Conservation (phyloP, 2,113 vertebrate genomes). For the Leptodactylus fuscus region DNA sequence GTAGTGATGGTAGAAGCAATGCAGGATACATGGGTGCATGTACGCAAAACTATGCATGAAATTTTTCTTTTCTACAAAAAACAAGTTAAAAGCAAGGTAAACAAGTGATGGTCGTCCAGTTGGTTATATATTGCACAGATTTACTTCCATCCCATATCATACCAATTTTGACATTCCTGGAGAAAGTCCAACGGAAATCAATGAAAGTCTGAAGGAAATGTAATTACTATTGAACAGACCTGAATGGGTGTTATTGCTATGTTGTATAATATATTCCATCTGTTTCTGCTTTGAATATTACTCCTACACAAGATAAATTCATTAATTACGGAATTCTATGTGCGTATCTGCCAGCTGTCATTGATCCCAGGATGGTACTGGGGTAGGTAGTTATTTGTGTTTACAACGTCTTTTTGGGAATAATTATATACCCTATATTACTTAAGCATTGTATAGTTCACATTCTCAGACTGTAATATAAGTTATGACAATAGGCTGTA, state of each 20-base stretch:
- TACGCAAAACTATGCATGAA: not conserved
- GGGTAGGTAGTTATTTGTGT: not conserved
- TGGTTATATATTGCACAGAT: not conserved
- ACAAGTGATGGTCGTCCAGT: not conserved
- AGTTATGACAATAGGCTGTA: not conserved
- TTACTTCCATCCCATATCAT: constrained; percentile 3
- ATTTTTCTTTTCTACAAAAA: not conserved
- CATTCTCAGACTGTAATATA: not conserved
- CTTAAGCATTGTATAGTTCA: not conserved
- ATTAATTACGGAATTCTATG: constrained; percentile 20
- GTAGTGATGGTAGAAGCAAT: not conserved
- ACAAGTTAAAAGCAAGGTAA: not conserved
- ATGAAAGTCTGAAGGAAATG: constrained; percentile 55
- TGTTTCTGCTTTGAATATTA: constrained; percentile 28
- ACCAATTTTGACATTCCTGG: not conserved
- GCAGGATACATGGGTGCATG: not conserved
- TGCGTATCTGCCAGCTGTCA: constrained; percentile 5
- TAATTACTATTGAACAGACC: constrained; percentile 55
- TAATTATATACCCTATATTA: too few species aligned
- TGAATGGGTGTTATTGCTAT: constrained; percentile 57
- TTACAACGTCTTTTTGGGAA: too few species aligned
- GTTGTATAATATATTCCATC: constrained; percentile 45
- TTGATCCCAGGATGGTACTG: not conserved
- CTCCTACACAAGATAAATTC: constrained; percentile 42
- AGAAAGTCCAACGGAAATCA: constrained; percentile 60